Conservation (phyloP, 2,888 invertebrate species). For the Slavum lentiscoides region DNA sequence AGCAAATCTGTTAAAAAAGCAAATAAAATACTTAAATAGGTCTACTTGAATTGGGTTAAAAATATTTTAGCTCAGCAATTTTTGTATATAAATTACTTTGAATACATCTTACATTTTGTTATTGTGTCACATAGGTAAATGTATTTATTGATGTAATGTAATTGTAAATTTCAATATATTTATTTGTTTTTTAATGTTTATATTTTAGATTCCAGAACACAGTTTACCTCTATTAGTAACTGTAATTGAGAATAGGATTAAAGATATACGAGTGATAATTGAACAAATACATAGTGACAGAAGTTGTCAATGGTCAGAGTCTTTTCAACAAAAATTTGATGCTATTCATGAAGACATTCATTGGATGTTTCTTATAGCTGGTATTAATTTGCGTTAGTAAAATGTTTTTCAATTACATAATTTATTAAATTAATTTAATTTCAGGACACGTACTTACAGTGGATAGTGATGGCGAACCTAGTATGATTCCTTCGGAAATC, state of each 20-base stretch:
- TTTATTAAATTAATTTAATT: slow-evolving; percentile 10
- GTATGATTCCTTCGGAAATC: slow-evolving; percentile 70
- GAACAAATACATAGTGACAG: slow-evolving; percentile 56
- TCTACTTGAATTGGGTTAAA: no score
- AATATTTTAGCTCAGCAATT: no score
- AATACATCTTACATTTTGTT: no score
- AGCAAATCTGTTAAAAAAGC: no score
- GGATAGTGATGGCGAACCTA: slow-evolving; percentile 70
- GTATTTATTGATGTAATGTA: neutral
- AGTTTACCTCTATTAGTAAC: slow-evolving; percentile 70
- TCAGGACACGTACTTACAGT: slow-evolving; percentile 70
- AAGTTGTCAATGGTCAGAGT: slow-evolving; percentile 6
- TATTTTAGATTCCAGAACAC: slow-evolving; percentile 66
- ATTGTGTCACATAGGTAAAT: no score
- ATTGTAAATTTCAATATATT: slow-evolving; percentile 59
- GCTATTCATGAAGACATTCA: slow-evolving; percentile 85
- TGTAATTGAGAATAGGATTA: slow-evolving; percentile 69
- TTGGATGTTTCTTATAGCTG: slow-evolving; percentile 78
- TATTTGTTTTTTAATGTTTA: slow-evolving; percentile 58
- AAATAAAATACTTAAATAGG: no score
- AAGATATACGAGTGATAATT: slow-evolving; percentile 63
- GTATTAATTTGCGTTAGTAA: slow-evolving; percentile 51
- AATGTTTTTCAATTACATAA: neutral
- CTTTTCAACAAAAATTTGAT: slow-evolving; percentile 60
- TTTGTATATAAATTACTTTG: no score